Evolutionary conservation across 2,797 vertebrate species (phyloP).

Genomic region (Xiphophorus birchmanni): DNA sequence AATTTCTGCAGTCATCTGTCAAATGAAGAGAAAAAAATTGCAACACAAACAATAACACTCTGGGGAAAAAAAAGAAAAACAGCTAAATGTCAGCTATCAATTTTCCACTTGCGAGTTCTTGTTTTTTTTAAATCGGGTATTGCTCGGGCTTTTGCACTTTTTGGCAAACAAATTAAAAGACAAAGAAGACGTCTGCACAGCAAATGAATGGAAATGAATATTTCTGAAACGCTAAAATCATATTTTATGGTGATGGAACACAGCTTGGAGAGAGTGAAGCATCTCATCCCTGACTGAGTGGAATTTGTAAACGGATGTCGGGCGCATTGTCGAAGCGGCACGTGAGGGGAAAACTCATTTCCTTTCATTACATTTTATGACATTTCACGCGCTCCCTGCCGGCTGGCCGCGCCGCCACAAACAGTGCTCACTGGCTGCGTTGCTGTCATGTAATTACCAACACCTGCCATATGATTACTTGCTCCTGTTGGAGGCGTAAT

Average conservation of each 20-base stretch:
- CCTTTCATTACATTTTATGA: constrained; percentile 45
- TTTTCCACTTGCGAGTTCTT: not conserved
- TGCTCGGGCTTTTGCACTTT: not conserved
- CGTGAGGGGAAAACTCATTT: constrained; percentile 23
- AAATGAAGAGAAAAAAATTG: constrained; percentile 2
- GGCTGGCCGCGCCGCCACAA: constrained; percentile 23
- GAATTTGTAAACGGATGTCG: constrained; percentile 19
- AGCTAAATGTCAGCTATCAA: constrained; percentile 9
- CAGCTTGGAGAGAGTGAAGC: not conserved
- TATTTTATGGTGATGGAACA: not conserved
- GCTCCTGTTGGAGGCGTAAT: constrained; percentile 60
- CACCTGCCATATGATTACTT: constrained; percentile 62
- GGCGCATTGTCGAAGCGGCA: constrained; percentile 7
- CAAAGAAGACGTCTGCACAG: not conserved
- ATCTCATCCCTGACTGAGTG: constrained; percentile 18
- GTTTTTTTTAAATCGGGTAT: not conserved
- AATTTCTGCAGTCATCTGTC: not conserved
- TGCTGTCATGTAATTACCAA: constrained; percentile 54
- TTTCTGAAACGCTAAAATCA: not conserved
- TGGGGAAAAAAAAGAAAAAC: not conserved
- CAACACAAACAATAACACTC: not conserved
- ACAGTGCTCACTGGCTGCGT: constrained; percentile 24
- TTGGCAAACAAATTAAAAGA: not conserved
- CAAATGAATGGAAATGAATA: not conserved
- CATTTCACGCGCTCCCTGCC: constrained; percentile 43